Evolutionary conservation across 2,113 vertebrate genomes (phyloP).

Genomic region (Pygoscelis antarcticus): DNA sequence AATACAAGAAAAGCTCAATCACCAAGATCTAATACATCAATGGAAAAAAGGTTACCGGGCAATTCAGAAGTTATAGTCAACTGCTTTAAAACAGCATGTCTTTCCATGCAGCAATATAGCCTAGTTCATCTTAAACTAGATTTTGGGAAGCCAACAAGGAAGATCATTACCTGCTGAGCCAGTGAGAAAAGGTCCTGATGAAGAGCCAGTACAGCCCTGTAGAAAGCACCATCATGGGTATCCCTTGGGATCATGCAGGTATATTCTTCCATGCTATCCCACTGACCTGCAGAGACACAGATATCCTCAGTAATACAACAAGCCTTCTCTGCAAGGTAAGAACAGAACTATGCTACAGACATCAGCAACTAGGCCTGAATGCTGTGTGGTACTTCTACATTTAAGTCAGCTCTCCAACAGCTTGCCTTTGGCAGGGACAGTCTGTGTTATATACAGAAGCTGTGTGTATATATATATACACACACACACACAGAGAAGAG

Average conservation of each 20-base stretch:
- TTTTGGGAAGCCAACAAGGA: not conserved
- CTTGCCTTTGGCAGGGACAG: not conserved
- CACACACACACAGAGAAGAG: not conserved
- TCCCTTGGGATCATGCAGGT: slow-evolving; percentile 98
- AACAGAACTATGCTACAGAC: not conserved
- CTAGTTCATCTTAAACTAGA: not conserved
- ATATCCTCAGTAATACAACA: not conserved
- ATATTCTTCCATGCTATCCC: slow-evolving; percentile 99
- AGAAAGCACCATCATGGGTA: slow-evolving; percentile 96
- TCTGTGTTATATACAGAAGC: not conserved
- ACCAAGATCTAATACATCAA: not conserved
- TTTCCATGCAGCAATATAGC: not conserved
- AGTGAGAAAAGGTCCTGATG: slow-evolving; percentile 98
- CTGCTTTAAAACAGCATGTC: not conserved
- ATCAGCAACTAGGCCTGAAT: not conserved
- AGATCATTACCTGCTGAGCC: slow-evolving; percentile 88
- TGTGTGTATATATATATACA: not conserved
- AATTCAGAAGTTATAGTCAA: not conserved
- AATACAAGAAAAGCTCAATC: not conserved
- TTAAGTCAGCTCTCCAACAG: not conserved
- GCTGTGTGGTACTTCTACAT: not conserved
- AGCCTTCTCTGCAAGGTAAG: not conserved
- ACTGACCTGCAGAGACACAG: slow-evolving; percentile 82
- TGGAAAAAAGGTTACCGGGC: not conserved
- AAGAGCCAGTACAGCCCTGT: slow-evolving; percentile 92